Evolutionary conservation across 2,113 vertebrate species (phyloP).

Genomic region (Anser cygnoides): DNA sequence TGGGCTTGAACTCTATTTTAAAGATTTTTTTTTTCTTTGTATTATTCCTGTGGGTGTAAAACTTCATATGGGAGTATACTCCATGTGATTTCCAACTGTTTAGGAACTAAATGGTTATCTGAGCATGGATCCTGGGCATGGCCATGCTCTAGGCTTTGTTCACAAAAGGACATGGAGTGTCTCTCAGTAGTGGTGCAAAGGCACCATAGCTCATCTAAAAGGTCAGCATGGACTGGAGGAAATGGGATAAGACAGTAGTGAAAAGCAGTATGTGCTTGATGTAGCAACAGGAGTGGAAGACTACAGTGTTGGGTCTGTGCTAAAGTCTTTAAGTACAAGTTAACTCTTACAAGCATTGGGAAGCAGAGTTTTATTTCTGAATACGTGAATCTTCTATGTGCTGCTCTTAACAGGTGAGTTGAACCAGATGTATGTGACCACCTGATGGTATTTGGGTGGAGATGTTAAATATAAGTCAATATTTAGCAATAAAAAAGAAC

Average conservation of each 20-base stretch:
- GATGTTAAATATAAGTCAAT: not conserved
- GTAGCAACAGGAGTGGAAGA: not conserved
- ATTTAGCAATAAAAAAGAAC: not conserved
- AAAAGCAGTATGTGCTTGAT: not conserved
- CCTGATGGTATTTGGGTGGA: not conserved
- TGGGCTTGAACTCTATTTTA: not conserved
- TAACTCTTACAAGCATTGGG: not conserved
- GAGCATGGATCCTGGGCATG: not conserved
- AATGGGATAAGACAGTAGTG: not conserved
- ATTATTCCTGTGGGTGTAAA: not conserved
- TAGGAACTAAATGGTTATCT: not conserved
- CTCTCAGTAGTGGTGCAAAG: not conserved
- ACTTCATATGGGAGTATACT: not conserved
- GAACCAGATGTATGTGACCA: not conserved
- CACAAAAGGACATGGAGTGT: not conserved
- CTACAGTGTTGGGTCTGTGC: not conserved
- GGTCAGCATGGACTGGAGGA: not conserved
- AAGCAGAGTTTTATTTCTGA: not conserved
- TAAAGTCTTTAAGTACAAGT: not conserved
- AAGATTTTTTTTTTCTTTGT: not conserved
- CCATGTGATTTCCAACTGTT: not conserved
- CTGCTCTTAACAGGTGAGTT: not conserved
- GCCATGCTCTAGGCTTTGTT: not conserved
- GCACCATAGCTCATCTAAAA: not conserved
- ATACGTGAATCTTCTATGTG: fast-evolving